These are phyloP conservation scores for Iguana delicatissima DNA, from an alignment of 2,797 vertebrate species.

Conservation along the genomic window DNA sequence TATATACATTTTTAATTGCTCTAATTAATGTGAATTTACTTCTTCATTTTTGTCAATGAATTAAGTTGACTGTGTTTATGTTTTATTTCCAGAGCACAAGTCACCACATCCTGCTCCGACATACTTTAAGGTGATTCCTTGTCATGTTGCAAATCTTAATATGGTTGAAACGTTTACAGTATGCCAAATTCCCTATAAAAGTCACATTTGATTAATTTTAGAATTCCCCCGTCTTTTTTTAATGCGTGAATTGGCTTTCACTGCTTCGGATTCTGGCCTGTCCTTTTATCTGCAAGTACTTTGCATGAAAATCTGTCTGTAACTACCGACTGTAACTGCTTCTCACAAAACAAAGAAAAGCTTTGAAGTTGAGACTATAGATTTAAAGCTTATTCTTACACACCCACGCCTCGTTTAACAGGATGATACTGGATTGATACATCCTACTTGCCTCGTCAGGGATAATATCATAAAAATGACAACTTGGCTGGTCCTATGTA, in stretches of 20 bases:
- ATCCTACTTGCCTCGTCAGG: slow-evolving; percentile 43
- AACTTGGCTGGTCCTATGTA: slow-evolving; percentile 27
- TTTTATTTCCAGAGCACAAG: not conserved
- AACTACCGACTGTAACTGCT: not conserved
- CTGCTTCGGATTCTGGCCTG: not conserved
- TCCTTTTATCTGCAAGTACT: slow-evolving; percentile 20
- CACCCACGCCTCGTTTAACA: slow-evolving; percentile 11
- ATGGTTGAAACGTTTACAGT: not conserved
- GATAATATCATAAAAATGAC: slow-evolving; percentile 47
- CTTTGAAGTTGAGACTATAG: not conserved
- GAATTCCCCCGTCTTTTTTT: not conserved
- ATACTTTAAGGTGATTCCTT: not conserved
- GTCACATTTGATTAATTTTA: not conserved
- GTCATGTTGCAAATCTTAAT: not conserved
- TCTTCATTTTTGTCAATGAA: not conserved
- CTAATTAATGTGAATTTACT: not conserved
- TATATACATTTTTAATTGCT: not conserved
- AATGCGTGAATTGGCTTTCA: not conserved
- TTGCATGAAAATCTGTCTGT: not conserved
- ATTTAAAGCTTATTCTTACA: slow-evolving; percentile 21
- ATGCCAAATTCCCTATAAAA: not conserved
- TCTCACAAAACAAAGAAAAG: slow-evolving; percentile 4
- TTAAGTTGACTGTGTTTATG: not conserved
- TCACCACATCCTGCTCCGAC: not conserved
- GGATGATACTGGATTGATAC: slow-evolving; percentile 5